These are phyloP conservation scores for Melanogrammus aeglefinus DNA, from an alignment of 2,797 vertebrate species.

Conservation along the genomic window DNA sequence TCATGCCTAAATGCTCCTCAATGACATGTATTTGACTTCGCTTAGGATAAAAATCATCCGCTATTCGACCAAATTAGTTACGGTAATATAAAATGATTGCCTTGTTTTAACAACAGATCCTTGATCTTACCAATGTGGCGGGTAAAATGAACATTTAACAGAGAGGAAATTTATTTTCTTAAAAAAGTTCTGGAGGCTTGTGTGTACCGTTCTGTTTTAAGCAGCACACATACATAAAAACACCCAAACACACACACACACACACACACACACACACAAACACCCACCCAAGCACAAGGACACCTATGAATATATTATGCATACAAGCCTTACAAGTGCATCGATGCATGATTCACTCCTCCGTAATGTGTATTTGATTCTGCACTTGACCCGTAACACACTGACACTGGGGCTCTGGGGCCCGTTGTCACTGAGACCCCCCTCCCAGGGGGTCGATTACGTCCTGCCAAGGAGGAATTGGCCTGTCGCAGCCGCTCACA, in stretches of 20 bases:
- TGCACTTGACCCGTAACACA: constrained; percentile 56
- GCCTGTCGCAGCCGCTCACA: constrained; percentile 54
- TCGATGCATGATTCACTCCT: constrained; percentile 40
- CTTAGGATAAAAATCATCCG: no score
- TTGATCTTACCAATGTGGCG: background rate
- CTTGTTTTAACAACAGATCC: background rate
- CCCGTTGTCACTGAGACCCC: constrained; percentile 18
- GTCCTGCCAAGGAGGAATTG: constrained; percentile 58
- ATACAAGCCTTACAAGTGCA: constrained; percentile 25
- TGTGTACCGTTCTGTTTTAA: background rate
- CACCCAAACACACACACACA: background rate
- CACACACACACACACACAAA: background rate
- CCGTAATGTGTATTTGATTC: constrained; percentile 47
- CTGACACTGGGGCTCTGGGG: constrained; percentile 29
- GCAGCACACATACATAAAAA: background rate
- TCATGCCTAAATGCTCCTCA: no score
- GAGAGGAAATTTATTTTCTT: background rate
- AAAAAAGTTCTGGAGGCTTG: background rate
- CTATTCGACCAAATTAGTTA: no score
- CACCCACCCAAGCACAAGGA: constrained; percentile 19
- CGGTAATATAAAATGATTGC: background rate
- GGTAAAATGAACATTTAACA: background rate
- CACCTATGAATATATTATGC: constrained; percentile 53
- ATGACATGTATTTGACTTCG: no score
- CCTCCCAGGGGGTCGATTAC: constrained; percentile 38